Percentiles rank a stretch among this genome's conserved stretches.
phyloP scores from a whole-genome alignment of 2,113 vertebrate species.

The Chrysemys picta region DNA sequence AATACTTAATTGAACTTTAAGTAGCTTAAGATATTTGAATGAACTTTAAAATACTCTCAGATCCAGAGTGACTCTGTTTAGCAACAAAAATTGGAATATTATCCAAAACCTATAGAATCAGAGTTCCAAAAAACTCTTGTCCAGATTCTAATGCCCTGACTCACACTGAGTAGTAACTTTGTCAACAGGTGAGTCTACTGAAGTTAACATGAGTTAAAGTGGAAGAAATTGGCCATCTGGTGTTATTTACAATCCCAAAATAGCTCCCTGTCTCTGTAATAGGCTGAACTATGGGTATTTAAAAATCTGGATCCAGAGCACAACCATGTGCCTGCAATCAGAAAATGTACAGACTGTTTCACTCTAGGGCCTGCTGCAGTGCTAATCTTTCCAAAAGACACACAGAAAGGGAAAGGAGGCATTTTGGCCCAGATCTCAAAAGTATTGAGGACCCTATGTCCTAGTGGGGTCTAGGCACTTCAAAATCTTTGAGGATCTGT shows the following conservation, averaged over 20 bases:
- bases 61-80: not conserved
- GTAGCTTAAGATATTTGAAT: not conserved
- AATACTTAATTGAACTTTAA: not conserved
- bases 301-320: not conserved
- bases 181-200: not conserved
- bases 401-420: not conserved
- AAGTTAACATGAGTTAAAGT: not conserved
- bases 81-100: not conserved
- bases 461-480: not conserved
- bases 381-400: not conserved
- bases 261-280: not conserved
- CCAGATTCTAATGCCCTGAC: not conserved
- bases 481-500: not conserved
- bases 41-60: not conserved
- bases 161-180: not conserved
- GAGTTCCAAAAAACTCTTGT: not conserved
- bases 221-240: not conserved
- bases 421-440: not conserved
- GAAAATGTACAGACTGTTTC: not conserved
- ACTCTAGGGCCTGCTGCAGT: not conserved
- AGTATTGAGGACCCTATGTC: not conserved
- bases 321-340: not conserved
- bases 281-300: not conserved
- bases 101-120: not conserved
- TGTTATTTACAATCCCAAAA: not conserved